Conservation (phyloP, 2,113 vertebrate genomes). For the Erythrolamprus reginae region DNA sequence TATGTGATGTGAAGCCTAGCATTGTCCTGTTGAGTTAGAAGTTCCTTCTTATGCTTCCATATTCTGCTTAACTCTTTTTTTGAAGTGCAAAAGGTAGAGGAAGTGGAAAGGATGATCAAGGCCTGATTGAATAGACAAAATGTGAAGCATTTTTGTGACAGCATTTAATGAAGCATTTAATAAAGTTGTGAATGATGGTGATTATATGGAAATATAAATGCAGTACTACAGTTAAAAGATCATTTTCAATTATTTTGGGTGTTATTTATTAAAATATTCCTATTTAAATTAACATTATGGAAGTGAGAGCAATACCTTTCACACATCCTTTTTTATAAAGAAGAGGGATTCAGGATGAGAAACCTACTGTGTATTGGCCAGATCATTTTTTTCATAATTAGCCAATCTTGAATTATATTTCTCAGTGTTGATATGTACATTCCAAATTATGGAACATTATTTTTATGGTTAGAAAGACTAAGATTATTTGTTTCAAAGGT, state of each 20-base stretch:
- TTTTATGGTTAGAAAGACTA: background rate
- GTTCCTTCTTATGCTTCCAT: background rate
- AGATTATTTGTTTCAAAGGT: background rate
- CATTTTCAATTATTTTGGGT: background rate
- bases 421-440: background rate
- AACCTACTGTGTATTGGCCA: background rate
- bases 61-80: background rate
- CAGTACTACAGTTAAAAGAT: background rate
- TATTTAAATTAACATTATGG: background rate
- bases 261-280: background rate
- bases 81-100: background rate
- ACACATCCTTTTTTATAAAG: background rate
- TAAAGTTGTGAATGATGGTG: background rate
- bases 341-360: background rate
- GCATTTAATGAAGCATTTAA: background rate
- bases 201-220: background rate
- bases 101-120: background rate
- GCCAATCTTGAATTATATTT: background rate
- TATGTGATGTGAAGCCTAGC: background rate
- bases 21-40: background rate
- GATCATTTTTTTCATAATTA: background rate
- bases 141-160: background rate
- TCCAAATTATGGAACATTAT: background rate
- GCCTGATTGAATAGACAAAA: background rate
- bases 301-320: background rate